phyloP scores from a whole-genome alignment of 1,140 invertebrate species.

The Hesperophylax magnus region DNA sequence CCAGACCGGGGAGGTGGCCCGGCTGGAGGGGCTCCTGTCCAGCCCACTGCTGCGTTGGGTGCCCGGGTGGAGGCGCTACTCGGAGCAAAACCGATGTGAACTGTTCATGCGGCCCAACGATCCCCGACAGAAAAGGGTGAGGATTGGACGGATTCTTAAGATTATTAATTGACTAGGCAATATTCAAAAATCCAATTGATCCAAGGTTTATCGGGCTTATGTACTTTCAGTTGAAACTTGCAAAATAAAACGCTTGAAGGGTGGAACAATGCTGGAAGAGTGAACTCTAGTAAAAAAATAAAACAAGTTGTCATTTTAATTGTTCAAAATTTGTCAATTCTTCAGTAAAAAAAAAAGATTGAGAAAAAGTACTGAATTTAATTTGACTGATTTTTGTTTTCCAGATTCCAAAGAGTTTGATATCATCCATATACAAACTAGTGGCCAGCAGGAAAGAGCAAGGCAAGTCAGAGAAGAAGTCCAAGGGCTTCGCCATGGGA shows the following conservation, averaged over 20 bases:
- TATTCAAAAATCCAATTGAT: too few relatives aligned
- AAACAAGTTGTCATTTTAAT: too few relatives aligned
- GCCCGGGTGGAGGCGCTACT: conserved; percentile 75
- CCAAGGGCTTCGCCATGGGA: not conserved
- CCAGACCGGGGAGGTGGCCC: conserved; percentile 83
- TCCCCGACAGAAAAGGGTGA: conserved; percentile 79
- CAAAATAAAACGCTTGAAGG: too few relatives aligned
- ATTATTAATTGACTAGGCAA: too few relatives aligned
- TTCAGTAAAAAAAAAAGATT: too few relatives aligned
- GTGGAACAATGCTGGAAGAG: too few relatives aligned
- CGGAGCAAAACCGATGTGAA: conserved; percentile 78
- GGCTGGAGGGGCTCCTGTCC: conserved; percentile 86
- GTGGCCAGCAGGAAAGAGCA: conserved; percentile 77
- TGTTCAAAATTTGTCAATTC: too few relatives aligned
- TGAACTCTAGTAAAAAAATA: too few relatives aligned
- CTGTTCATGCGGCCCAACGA: conserved; percentile 84
- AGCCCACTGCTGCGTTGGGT: conserved; percentile 79
- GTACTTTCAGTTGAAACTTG: too few relatives aligned
- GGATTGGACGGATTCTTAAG: not conserved
- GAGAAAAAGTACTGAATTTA: too few relatives aligned
- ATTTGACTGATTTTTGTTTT: conserved; percentile 46
- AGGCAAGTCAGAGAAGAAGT: not conserved
- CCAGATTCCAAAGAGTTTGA: conserved; percentile 80
- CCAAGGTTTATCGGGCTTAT: too few relatives aligned
- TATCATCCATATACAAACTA: conserved; percentile 79